Evolutionary conservation across 2,797 vertebrate species (phyloP), one percentile per base, ranked within the genome.

Genomic region (Anas bahamensis): DNA sequence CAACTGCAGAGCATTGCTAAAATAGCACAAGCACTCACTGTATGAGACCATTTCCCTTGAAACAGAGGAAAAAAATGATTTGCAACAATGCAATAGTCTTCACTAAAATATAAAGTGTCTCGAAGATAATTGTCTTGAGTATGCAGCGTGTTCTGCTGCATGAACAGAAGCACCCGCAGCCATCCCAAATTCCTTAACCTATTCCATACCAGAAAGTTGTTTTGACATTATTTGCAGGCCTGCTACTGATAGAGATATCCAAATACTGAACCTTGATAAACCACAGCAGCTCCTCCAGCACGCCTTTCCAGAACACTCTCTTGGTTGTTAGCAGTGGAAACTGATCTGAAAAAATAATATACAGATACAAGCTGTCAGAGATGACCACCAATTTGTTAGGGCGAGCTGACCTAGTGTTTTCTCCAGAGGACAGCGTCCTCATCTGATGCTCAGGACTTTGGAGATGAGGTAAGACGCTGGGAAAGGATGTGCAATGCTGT

Each of bases 321-420:
- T 99, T 99, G 11, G 99, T 99, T 3, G 99, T 99, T 74, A 99
- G 96, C 97, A 99, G 94, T 4, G 99, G 99, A 95, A 99, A 99
- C 95, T 98, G 98, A 95, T 98, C 99, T 99, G 95, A 39, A 97
- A 97, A 91, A 96, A 44, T 44, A 44, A 44, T 44, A 44, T 2
- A 44, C 53, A 85, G 77, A 28, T 86, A 76, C 31, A 57, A 18
- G 63, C 21, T 0, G 8, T 87, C 83, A 93, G 53, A 13, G 17
- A 11, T 18, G 17, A 48, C 9, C 23, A 65, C 35, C 3, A 4
- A 31, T 35, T 37, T 6, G 3, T 10, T n/a, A 75, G 31, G 5
- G 8, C 5, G 37, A 83, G 6, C 10, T 3, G 2, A 12, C 26
- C 19, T 10, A 3, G 6, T 2, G 14, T 86, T 6, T 56, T 48